Evolutionary conservation across 2,113 vertebrate genomes (phyloP).

Genomic region (Ellobius talpinus): DNA sequence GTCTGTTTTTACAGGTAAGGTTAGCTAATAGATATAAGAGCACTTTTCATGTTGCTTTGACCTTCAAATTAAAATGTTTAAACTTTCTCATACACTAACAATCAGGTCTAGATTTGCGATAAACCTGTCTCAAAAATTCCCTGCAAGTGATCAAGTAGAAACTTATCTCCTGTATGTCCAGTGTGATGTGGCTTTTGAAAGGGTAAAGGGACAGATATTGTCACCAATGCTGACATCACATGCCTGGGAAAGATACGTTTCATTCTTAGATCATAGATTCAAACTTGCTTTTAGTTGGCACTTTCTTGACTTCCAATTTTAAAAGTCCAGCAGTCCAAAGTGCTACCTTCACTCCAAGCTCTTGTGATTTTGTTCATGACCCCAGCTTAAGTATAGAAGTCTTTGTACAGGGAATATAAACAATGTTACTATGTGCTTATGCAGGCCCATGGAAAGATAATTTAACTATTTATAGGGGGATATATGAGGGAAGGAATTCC

Average conservation of each 20-base stretch:
- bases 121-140: constrained; percentile 24
- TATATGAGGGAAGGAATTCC: neutral
- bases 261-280: no score
- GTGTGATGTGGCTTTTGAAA: neutral
- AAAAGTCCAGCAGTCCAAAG: neutral
- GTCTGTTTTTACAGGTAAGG: neutral
- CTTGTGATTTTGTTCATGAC: neutral
- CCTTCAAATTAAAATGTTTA: constrained; percentile 16
- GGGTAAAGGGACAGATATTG: neutral
- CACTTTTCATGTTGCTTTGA: constrained; percentile 27
- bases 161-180: neutral
- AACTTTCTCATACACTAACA: constrained; percentile 29
- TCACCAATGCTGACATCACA: neutral
- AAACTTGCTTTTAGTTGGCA: constrained; percentile 2
- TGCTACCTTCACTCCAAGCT: neutral
- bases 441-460: neutral
- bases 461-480: no score
- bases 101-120: constrained; percentile 31
- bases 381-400: neutral
- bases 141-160: constrained; percentile 5
- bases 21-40: constrained; percentile 11
- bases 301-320: constrained; percentile 32
- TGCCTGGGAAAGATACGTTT: neutral
- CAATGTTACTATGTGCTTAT: neutral
- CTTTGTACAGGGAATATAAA: neutral